Percentiles rank a stretch among this genome's conserved stretches.
Evolutionary conservation across 1,140 invertebrate species (phyloP).

Genomic region (Drosophila novamexicana): DNA sequence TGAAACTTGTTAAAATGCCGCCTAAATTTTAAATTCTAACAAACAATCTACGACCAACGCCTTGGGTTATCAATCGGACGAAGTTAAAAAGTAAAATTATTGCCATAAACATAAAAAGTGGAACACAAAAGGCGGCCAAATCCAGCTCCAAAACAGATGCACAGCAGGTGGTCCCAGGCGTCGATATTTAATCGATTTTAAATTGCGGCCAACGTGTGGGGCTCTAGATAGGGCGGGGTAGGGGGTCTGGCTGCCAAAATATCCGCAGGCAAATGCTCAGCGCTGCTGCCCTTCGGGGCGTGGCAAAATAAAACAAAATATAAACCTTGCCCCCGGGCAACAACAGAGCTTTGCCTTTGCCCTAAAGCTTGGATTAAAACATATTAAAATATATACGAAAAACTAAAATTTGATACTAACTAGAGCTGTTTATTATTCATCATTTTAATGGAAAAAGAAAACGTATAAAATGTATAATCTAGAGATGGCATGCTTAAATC

Average conservation of each 20-base stretch:
- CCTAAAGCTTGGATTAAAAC: background rate
- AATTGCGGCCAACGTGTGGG: slow-evolving; percentile 50
- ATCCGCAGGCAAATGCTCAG: slow-evolving; percentile 8
- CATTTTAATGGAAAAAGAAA: too few relatives aligned
- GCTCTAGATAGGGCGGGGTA: background rate
- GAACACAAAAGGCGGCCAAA: slow-evolving; percentile 13
- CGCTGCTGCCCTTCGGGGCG: slow-evolving; percentile 17
- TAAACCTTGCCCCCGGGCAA: background rate
- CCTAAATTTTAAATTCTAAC: slow-evolving; percentile 68
- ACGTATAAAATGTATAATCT: too few relatives aligned
- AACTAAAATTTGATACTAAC: too few relatives aligned
- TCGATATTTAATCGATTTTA: slow-evolving; percentile 78
- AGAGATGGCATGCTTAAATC: too few relatives aligned
- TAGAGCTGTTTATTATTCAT: too few relatives aligned
- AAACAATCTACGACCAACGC: slow-evolving; percentile 61
- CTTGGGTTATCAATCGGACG: slow-evolving; percentile 39
- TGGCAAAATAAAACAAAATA: slow-evolving; percentile 24
- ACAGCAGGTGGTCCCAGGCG: slow-evolving; percentile 64
- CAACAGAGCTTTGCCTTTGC: background rate
- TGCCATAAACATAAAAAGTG: slow-evolving; percentile 10
- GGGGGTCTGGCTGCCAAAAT: slow-evolving; percentile 39
- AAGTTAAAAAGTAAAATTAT: slow-evolving; percentile 8
- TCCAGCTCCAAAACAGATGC: background rate
- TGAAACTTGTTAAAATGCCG: slow-evolving; percentile 72
- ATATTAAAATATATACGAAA: background rate